These are phyloP conservation scores for Coptodon rendalli DNA, from an alignment of 2,113 vertebrate species.

Conservation along the genomic window DNA sequence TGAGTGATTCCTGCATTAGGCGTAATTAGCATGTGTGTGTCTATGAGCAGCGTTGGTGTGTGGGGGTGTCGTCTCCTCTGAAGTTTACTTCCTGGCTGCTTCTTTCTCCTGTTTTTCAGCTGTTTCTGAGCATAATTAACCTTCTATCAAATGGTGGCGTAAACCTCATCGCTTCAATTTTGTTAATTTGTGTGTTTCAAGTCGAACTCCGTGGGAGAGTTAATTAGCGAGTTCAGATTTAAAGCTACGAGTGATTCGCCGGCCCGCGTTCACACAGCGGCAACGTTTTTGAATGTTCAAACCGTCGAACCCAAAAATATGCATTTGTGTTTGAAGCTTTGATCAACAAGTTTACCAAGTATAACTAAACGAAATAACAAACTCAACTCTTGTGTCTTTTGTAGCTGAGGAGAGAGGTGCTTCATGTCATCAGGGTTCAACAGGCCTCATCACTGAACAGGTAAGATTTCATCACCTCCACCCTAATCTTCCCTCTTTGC, in stretches of 20 bases:
- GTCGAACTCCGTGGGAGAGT: not conserved
- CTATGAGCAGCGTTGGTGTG: not conserved
- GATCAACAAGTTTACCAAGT: not conserved
- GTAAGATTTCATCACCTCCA: conserved; percentile 4
- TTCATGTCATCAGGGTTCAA: not conserved
- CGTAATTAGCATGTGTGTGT: not conserved
- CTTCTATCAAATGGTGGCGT: not conserved
- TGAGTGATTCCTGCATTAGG: not conserved
- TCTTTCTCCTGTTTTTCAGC: not conserved
- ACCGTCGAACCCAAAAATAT: not conserved
- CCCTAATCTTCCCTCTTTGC: not conserved
- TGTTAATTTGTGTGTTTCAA: not conserved
- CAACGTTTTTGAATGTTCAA: not conserved
- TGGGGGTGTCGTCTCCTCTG: not conserved
- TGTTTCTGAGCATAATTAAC: not conserved
- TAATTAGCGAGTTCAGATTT: not conserved
- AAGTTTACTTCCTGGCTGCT: not conserved
- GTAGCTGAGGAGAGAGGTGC: not conserved
- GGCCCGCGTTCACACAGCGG: not conserved
- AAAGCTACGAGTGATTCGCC: not conserved
- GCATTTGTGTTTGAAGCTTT: not conserved
- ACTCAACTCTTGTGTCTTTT: not conserved
- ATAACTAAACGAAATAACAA: not conserved
- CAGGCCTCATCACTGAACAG: conserved; percentile 6
- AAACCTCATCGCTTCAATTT: not conserved